Conservation (phyloP, 2,113 vertebrate genomes). For the Mesitornis unicolor region DNA sequence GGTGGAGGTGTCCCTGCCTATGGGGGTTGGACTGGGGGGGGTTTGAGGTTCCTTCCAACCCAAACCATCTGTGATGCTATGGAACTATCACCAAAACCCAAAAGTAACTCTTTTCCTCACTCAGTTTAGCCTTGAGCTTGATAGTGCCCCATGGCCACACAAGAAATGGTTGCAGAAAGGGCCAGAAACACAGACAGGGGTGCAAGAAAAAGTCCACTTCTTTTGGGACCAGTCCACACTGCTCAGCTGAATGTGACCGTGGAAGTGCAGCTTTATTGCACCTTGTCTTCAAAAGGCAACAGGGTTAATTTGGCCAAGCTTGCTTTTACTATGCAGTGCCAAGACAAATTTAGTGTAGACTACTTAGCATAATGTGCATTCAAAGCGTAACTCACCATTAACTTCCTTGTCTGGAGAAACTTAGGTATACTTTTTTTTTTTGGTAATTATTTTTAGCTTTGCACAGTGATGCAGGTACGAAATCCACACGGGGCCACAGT, state of each 20-base stretch:
- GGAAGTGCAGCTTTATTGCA: not conserved
- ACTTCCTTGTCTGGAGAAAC: not conserved
- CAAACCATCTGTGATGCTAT: too few relatives aligned
- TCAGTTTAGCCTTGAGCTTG: not conserved
- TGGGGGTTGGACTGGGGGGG: too few relatives aligned
- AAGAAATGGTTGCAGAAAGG: not conserved
- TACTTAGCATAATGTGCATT: not conserved
- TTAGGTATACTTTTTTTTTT: not conserved
- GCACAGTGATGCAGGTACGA: not conserved
- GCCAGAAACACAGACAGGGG: not conserved
- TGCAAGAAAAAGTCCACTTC: not conserved
- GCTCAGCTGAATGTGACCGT: fast-evolving
- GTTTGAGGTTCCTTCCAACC: too few relatives aligned
- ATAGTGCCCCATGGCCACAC: fast-evolving
- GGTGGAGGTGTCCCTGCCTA: too few relatives aligned
- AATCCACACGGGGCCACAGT: too few relatives aligned
- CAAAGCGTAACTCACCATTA: not conserved
- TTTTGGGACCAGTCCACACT: not conserved
- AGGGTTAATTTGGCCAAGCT: not conserved
- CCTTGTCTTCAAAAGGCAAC: not conserved
- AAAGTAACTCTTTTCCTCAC: fast-evolving
- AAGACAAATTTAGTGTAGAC: not conserved
- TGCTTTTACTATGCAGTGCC: not conserved
- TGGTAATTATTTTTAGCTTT: not conserved
- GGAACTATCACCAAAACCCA: too few relatives aligned